Evolutionary conservation across 2,797 vertebrate genomes (phyloP), one percentile per base, ranked within the genome.

Genomic region (Acipenser transmontanus): DNA sequence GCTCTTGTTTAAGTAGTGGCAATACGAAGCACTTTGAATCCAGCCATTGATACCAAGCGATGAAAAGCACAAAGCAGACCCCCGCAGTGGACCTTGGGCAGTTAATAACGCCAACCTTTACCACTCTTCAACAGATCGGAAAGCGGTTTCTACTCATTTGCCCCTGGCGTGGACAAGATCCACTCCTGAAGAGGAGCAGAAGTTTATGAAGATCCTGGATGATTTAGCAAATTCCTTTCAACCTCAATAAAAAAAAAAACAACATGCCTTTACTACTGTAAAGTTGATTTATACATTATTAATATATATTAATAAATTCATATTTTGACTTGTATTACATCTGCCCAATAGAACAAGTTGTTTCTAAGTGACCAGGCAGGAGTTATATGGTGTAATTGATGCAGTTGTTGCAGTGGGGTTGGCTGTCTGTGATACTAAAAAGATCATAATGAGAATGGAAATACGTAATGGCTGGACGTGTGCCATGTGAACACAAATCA

Each of bases 81-180:
- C 34, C 34, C 34, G 34, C 34, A 34, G 34, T 34, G 34, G 0
- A 34, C 34, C 4, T 34, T 34, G 34, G 34, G 34, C 4, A 34
- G 34, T 34, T 34, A 34, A 3, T 34, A 34, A 34, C 3, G 34
- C 34, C 34, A 34, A 4, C 34, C 34, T 34, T 34, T 34, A 34
- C 34, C 4, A 34, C 34, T 34, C 34, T 34, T 34, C 34, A 34
- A 34, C 34, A 92, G 90, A 91, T 76, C 83, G 90, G 0, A 87
- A 59, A 76, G 73, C 78, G 74, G 85, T 84, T 68, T 70, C 87
- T 61, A 69, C 87, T 64, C 89, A 91, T 78, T 84, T 92, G 70
- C 90, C 89, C 0, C 76, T 92, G 79, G 89, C 90, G 71, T 91
- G 88, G 89, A 90, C 88, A 65, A 87, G 77, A 79, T 88, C 85